Base-by-base conservation (phyloP, 2,888 invertebrate genomes). In the Orchestes rusci region DNA sequence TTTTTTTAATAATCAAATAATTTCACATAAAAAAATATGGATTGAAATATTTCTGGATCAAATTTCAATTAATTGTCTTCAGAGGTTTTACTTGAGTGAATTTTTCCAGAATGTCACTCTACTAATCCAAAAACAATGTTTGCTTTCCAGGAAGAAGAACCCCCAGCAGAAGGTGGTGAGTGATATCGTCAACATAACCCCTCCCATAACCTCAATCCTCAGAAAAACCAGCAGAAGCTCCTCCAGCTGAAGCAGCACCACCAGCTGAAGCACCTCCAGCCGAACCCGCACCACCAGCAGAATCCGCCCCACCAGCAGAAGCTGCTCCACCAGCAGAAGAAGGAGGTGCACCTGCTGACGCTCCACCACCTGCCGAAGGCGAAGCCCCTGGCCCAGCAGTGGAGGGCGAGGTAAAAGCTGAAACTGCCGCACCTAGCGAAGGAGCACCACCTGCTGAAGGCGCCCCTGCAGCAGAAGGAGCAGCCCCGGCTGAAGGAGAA, bases 221-320 rank as follows among this genome's bases (percentile, higher is more conserved):
- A 50, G 64, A 67, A 37, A 56, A 58, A 45, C 58, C 64, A 4
- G 55, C 54, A n/a, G 61, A 60, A 46, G 71, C 53, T 38, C 46
- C 43, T 27, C 45, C 52, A 13, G 29, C 37, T 1, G 54, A 49
- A 41, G 47, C 39, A 32, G 18, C 10, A 36, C 31, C 43, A 18
- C 15, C 36, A 17, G 38, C 64, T 4, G 55, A 60, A 49, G 57
- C 48, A 16, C 28, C 27, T 13, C 38, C 38, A 5, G 16, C 28
- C 3, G 38, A 38, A 2, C 12, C 31, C 2, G 2, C 31, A 12
- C 46, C 60, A 53, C 31, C 58, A 53, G n/a, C 54, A 59, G 44
- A 39, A 39, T 29, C 16, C 2, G 29, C 39, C 19, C 33, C 39
- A 28, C 39, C 44, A 7, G 23, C 39, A 3, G 44, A 44, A 44